Evolutionary conservation across 2,113 vertebrate species (phyloP).

Genomic region (Myotis lucifugus): DNA sequence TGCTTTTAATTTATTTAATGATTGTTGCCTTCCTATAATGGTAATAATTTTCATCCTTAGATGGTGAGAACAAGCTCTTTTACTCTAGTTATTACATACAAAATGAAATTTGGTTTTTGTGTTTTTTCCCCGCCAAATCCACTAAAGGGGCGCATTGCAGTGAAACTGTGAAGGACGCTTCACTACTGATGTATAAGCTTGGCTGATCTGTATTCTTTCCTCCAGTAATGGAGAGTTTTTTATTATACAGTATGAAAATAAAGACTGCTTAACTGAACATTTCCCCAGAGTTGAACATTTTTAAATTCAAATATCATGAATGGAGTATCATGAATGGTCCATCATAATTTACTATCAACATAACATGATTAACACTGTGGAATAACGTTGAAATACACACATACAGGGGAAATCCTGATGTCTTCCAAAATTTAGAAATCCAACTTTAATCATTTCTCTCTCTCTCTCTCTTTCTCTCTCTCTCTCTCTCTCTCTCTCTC

Average conservation of each 20-base stretch:
- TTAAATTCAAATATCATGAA: background rate
- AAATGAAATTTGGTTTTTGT: background rate
- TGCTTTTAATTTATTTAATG: constrained; percentile 94
- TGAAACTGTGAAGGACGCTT: constrained; percentile 59
- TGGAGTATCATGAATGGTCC: background rate
- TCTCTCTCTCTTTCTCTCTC: background rate
- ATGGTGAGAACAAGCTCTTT: constrained; percentile 42
- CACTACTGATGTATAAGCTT: constrained; percentile 73
- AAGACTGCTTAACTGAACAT: constrained; percentile 84
- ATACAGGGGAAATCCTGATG: background rate
- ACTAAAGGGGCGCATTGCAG: background rate
- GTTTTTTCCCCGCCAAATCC: background rate
- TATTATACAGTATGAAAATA: constrained; percentile 82
- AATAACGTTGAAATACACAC: background rate
- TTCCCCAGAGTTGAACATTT: background rate
- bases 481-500: background rate
- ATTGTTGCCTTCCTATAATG: constrained; percentile 82
- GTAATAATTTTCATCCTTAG: constrained; percentile 60
- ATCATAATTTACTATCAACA: background rate
- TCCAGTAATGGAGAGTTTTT: constrained; percentile 61
- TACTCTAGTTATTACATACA: constrained; percentile 20
- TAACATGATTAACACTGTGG: background rate
- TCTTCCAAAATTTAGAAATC: background rate
- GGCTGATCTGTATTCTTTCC: constrained; percentile 66
- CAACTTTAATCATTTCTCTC: background rate